Percentiles rank a stretch among this genome's conserved stretches.
These are phyloP conservation scores for Parapristionchus giblindavisi DNA, from an alignment of 2,888 invertebrate genomes.

Conservation along the genomic window DNA sequence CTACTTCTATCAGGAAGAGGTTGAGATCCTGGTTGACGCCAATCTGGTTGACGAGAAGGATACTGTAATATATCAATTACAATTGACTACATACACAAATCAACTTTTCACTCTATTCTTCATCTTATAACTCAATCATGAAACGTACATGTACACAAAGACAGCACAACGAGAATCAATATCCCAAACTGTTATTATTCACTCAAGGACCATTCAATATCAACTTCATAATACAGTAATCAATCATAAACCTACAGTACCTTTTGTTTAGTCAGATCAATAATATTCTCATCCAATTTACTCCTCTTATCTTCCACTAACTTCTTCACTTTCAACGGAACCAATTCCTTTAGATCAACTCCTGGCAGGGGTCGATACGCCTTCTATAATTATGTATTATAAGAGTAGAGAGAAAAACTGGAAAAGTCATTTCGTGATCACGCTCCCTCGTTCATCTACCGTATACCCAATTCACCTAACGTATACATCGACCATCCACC, in stretches of 20 bases:
- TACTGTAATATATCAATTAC: background rate
- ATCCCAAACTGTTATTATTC: background rate
- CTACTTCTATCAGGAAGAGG: too few relatives aligned
- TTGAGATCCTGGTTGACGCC: constrained; percentile 1
- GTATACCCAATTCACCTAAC: background rate
- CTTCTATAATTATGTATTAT: background rate
- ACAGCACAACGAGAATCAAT: background rate
- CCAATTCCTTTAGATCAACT: constrained; percentile 23
- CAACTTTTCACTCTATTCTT: background rate
- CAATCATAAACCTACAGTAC: background rate
- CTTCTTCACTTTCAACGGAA: constrained; percentile 11
- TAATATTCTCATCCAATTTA: constrained; percentile 27
- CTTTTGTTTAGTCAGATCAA: constrained; percentile 6
- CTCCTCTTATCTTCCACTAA: constrained; percentile 20
- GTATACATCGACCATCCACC: background rate
- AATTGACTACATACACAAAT: background rate
- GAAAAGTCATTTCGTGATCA: too few relatives aligned
- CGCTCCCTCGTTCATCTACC: too few relatives aligned
- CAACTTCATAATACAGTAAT: background rate
- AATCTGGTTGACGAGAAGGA: constrained; percentile 1
- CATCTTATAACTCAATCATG: background rate
- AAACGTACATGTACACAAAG: background rate
- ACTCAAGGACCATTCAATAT: background rate
- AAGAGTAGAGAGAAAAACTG: background rate
- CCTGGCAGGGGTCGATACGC: constrained; percentile 17